Base-by-base conservation (phyloP, 2,797 vertebrate genomes). In the Onychomys leucogaster region DNA sequence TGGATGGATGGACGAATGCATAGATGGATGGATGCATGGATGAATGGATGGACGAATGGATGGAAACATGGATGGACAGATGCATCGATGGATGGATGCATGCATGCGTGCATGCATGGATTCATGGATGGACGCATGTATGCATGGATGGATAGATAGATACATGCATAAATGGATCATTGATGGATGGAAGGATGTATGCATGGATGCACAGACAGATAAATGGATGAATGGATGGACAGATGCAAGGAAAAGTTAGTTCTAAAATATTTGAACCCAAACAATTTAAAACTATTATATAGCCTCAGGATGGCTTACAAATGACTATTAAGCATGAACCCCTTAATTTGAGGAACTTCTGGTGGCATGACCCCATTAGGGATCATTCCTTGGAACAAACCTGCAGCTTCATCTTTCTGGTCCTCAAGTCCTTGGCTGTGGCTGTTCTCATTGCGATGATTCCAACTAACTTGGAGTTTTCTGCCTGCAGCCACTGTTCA, bases 401-500 rank as follows among this genome's bases (percentile, higher is more conserved):
- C 99, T 99, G 98, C 37, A 99, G 98, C 1, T 98, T 98, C 12
- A 93, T 97, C 92, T 97, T 98, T 49, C 85, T 98, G 96, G 90
- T 97, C 96, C 98, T 98, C 71, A 98, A 63, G 89, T 99, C 98
- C 59, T 98, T 37, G 12, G 95, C 73, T 0, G 98, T 97, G 37
- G 95, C 78, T 13, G 89, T 85, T 67, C 91, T 98, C 86, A 14
- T 88, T 32, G 94, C 91, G 52, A 98, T 97, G 93, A 99, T 96
- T 94, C 97, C 97, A 34, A 98, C 98, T 90, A 99, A 98, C 96
- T 99, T 98, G 5, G 94, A 46, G 4, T 99, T 99, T 98, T 99
- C 98, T 85, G 59, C 98, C 97, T 89, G 97, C 63, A 99, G 97
- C 99, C 99, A 99, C 17, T 97, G 98, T 96, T 99, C 98, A 90